phyloP scores from a whole-genome alignment of 2,888 invertebrate species.

The Chesias legatella region DNA sequence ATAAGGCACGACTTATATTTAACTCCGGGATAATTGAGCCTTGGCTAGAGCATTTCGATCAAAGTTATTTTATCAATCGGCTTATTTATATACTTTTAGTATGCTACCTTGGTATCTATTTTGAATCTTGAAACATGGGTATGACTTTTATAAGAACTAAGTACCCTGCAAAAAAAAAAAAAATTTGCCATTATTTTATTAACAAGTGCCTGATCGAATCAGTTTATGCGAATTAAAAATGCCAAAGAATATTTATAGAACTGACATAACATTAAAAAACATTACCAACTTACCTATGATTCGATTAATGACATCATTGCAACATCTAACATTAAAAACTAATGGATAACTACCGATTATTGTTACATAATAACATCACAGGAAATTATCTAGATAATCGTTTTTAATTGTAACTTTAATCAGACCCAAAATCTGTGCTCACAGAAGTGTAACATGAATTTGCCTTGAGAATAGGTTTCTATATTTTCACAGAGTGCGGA shows the following conservation, averaged over 20 bases:
- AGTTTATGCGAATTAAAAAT: no score
- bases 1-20: neutral
- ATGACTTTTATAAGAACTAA: no score
- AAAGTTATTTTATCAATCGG: no score
- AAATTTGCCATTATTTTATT: no score
- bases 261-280: constrained; percentile 1
- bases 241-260: constrained; percentile 1
- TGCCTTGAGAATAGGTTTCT: constrained; percentile 68
- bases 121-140: no score
- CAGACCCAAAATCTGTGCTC: constrained; percentile 51
- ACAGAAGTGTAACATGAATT: constrained; percentile 53
- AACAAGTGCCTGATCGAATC: no score
- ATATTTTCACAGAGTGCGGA: constrained; percentile 56
- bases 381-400: constrained; percentile 59
- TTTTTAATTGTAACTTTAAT: constrained; percentile 57
- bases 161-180: no score
- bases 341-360: constrained; percentile 16
- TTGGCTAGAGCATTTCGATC: constrained; percentile 5
- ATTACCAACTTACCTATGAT: neutral
- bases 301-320: no score
- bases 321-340: no score
- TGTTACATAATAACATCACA: constrained; percentile 37
- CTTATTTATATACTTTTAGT: no score
- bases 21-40: constrained; percentile 4
- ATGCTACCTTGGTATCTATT: no score